Evolutionary conservation across 2,888 invertebrate species (phyloP), one percentile per base, ranked within the genome.

Genomic region (Carpatolechia fugitivella): DNA sequence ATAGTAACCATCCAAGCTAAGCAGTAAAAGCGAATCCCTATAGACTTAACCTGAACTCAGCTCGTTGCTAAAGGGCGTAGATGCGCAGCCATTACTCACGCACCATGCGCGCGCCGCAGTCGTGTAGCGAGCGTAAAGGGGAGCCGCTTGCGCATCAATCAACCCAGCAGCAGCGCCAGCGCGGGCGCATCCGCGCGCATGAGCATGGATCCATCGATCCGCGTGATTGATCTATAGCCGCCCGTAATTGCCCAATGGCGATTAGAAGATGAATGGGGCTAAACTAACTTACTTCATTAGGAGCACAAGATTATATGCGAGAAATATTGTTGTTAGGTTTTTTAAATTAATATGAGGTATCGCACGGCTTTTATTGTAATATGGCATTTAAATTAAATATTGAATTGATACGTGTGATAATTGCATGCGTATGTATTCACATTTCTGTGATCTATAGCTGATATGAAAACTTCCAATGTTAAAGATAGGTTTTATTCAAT

Each of bases 181-280:
- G 44, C 29, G 29, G 11, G 44, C 44, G 44, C 40, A 20, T 18
- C 18, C 11, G 8, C 20, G 7, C 44, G 40, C 40, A 41, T 16
- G n/a, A n/a, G 40, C 40, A 41, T 24, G 24, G 35, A 35, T 35
- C 11, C 7, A 31, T 18, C 16, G 36, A 36, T 36, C 36, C 24
- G 40, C 38, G 8, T 10, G 81, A 81, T 82, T 77, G 74, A 80
- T 80, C 72, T 66, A 69, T 74, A 62, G 62, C 60, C 61, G 59
- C 65, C 67, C 64, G 63, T 70, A 78, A 78, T 77, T 74, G 68
- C 62, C 52, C 48, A 55, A 54, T 56, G 44, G 38, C 24, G 46
- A 41, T 64, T 62, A 65, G 55, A 41, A 53, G 61, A 64, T 56
- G 18, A 36, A 49, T 35, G 18, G 35, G 18, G 35, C 35, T 49